Evolutionary conservation across 2,888 invertebrate genomes (phyloP).

Genomic region (Steinernema scapterisci): DNA sequence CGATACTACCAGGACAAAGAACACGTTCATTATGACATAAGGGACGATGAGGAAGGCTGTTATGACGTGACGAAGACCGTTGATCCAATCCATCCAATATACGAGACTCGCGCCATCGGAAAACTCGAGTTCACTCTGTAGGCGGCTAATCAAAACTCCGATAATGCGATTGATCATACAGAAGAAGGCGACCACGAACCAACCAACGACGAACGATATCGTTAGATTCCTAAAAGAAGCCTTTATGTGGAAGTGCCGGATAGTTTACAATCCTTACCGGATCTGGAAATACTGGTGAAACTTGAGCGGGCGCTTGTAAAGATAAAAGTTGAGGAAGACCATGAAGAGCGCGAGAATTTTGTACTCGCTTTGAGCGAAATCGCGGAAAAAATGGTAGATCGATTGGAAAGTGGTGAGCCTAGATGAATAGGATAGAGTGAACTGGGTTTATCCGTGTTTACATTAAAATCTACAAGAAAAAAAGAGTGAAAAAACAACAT

Average conservation of each 20-base stretch:
- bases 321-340: neutral
- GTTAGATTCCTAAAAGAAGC: neutral
- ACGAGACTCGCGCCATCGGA: too few relatives aligned
- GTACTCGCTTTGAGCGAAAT: neutral
- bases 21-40: neutral
- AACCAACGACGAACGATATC: neutral
- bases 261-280: neutral
- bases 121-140: neutral
- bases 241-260: neutral
- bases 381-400: neutral
- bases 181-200: neutral
- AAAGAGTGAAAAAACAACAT: too few relatives aligned
- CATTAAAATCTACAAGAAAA: too few relatives aligned
- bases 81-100: neutral
- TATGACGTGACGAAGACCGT: neutral
- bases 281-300: neutral
- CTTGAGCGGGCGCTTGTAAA: neutral
- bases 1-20: neutral
- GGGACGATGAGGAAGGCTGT: neutral
- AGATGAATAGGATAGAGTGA: neutral
- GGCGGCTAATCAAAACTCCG: neutral
- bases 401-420: neutral
- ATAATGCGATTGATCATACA: neutral
- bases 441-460: too few relatives aligned
- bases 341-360: slow-evolving; percentile 1